These are phyloP conservation scores for Lepidurus arcticus DNA, from an alignment of 1,140 invertebrate species.

Conservation along the genomic window DNA sequence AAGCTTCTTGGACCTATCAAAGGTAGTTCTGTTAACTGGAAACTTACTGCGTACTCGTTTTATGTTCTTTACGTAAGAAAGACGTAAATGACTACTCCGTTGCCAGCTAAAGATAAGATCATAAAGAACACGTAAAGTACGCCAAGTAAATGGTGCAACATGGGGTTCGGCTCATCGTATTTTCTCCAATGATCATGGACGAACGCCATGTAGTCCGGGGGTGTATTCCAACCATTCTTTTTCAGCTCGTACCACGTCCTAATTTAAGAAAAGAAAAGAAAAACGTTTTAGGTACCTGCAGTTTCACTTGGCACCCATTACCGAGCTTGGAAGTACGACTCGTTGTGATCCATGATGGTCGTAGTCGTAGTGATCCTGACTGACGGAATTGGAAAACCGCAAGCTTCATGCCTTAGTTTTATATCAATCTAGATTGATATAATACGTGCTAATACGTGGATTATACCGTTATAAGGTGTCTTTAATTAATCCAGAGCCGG, in stretches of 20 bases:
- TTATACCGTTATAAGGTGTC: background rate
- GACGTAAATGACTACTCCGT: constrained; percentile 48
- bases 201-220: constrained; percentile 37
- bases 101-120: constrained; percentile 45
- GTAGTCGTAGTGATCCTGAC: background rate
- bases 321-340: background rate
- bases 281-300: background rate
- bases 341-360: background rate
- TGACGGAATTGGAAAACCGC: background rate
- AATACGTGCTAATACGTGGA: too few relatives aligned
- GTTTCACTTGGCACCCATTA: background rate
- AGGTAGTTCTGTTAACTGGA: background rate
- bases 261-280: background rate
- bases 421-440: background rate
- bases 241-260: constrained; percentile 35
- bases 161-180: constrained; percentile 42
- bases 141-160: constrained; percentile 46
- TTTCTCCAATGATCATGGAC: constrained; percentile 41
- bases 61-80: constrained; percentile 39
- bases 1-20: constrained; percentile 43
- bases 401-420: background rate
- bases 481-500: background rate
- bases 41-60: background rate
- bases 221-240: constrained; percentile 39
- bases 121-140: constrained; percentile 47